phyloP scores from a whole-genome alignment of 1,140 invertebrate species.

The Drosophila guanche region DNA sequence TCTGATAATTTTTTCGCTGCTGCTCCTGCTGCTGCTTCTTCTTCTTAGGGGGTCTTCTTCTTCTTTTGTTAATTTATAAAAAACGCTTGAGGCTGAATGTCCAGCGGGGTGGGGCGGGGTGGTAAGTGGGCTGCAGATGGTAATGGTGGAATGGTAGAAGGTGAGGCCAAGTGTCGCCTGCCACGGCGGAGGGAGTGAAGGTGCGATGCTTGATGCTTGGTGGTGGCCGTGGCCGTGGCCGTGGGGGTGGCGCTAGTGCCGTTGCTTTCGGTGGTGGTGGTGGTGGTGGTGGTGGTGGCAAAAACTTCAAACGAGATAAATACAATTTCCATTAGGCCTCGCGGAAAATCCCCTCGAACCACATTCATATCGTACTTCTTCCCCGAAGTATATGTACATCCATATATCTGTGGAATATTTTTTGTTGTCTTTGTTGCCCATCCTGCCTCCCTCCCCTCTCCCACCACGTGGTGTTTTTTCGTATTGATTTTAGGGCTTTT shows the following conservation, averaged over 20 bases:
- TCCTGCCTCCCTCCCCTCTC: too few relatives aligned
- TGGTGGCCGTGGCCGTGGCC: constrained; percentile 11
- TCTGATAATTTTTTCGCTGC: constrained; percentile 69
- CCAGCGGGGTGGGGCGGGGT: constrained; percentile 6
- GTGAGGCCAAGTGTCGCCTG: constrained; percentile 72
- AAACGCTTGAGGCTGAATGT: constrained; percentile 66
- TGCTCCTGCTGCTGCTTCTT: constrained; percentile 10
- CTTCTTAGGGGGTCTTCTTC: constrained; percentile 21
- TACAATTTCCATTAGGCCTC: constrained; percentile 80
- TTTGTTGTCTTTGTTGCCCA: constrained; percentile 3
- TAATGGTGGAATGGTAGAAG: constrained; percentile 28
- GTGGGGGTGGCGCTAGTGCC: constrained; percentile 32
- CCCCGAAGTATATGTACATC: not conserved
- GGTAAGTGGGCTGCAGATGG: too few relatives aligned
- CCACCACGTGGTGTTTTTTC: constrained; percentile 43
- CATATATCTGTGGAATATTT: too few relatives aligned
- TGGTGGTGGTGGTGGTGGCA: constrained; percentile 38
- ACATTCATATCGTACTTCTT: constrained; percentile 75
- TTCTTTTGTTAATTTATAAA: constrained; percentile 80
- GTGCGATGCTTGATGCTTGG: constrained; percentile 34
- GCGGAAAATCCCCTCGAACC: constrained; percentile 72
- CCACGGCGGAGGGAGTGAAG: constrained; percentile 10
- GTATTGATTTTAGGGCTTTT: constrained; percentile 82
- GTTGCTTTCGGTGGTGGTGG: constrained; percentile 5
- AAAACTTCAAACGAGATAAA: constrained; percentile 81